Base-by-base conservation (phyloP, 2,113 vertebrate species). In the Hylia prasina region DNA sequence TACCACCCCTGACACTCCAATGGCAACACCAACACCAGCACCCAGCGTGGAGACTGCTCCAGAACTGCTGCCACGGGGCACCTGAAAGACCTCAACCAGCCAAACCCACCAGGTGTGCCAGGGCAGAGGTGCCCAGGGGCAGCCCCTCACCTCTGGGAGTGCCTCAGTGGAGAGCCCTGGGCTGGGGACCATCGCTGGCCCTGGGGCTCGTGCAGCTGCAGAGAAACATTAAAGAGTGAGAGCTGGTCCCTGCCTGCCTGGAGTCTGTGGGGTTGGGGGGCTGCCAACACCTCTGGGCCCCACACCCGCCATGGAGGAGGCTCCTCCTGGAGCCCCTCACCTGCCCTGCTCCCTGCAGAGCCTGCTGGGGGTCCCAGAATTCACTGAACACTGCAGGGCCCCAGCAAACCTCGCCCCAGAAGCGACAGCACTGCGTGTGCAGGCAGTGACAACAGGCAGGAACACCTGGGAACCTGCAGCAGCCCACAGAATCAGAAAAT, bases 351-450 rank as follows among this genome's bases (percentile, higher is more conserved):
- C 31, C 51, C 51, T 8, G 12, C 82, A 96, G 93, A 79, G 39
- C 44, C 50, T 95, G 69, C 80, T 94, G 37, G 10, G 16, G 10
- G 4, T 3, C 39, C 22, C 16, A 6, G 6, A 15, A 6, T 2
- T 5, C 24, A 6, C 5, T 3, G 6, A 45, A 18, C 1, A 2
- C 3, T 0, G 20, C 24, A 1, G 6, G 12, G 39, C 2, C 4
- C 1, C 0, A 11, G 31, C 53, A 27, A 16, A 9, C 1, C 6
- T 3, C 30, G 3, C 4, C 42, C 9, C 12, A 33, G 20, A n/a
- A 10, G 8, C 6, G 2, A 7, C 4, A 10, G 68, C 7, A 6
- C 19, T 5, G 20, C 1, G 0, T 0, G 57, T 37, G 48, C 69
- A 54, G 48, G 57, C 11, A 47, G 15, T 19, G 42, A 47, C 15